Evolutionary conservation across 2,797 vertebrate genomes (phyloP), one percentile per base, ranked within the genome.

Genomic region (Sarcoramphus papa): DNA sequence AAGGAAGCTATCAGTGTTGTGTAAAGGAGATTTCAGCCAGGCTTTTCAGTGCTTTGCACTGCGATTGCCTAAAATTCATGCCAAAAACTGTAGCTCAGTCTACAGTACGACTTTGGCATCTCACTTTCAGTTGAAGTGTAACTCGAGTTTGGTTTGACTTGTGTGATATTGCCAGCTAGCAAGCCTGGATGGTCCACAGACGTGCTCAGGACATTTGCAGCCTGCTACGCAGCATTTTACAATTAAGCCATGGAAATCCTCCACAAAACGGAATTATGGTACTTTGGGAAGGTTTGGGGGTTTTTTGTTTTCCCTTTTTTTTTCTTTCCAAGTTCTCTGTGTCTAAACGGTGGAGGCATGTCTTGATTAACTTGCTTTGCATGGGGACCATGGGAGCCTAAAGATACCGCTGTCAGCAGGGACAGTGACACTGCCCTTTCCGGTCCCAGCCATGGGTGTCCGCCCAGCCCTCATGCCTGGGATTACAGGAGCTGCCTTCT

Each of bases 391-490:
- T 22, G 28, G 47, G 28, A 77, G 21, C 53, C 28, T 86, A 13
- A 64, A 82, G 82, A 48, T 67, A 48, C 21, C 27, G 33, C 53
- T 86, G 1, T 80, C 43, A 11, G 19, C 56, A 41, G 62, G 13
- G n/a, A 35, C 80, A 51, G 35, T 40, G 43, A 18, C 33, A 2
- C 21, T 75, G 56, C 43, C 28, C 54, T 30, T 62, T 62, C 45
- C 2, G 1, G 33, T 53, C 53, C 27, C 27, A 15, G 56, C 37
- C 11, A 3, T 0, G 0, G 40, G 27, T 0, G 5, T 14, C 54
- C 1, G 2, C 54, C 50, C 23, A 14, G 31, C 50, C 63, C 35
- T 48, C 1, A 0, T 12, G 50, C 37, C 45, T 35, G 30, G n/a
- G 10, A 12, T 40, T 31, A 14, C 6, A 0, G 21, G 50, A 76